Conservation (phyloP, 2,888 invertebrate species). For the Teinopalpus imperialis region DNA sequence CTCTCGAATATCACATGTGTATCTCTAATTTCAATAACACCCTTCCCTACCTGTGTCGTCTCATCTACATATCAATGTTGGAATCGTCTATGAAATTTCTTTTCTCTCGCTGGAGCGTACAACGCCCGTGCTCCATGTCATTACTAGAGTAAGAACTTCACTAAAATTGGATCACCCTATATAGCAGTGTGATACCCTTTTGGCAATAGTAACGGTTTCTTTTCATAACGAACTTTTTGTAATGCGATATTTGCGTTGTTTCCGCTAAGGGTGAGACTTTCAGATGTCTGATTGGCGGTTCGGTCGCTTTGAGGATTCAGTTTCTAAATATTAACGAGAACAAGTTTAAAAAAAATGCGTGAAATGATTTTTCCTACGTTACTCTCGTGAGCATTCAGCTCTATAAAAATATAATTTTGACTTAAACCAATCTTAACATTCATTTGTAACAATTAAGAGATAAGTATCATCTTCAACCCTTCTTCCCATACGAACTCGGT, state of each 20-base stretch:
- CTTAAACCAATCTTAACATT: constrained; percentile 4
- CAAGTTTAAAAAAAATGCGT: constrained; percentile 36
- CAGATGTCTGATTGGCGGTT: constrained; percentile 57
- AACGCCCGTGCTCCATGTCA: constrained; percentile 78
- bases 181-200: constrained; percentile 73
- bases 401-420: too few species aligned
- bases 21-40: constrained; percentile 79
- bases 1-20: constrained; percentile 69
- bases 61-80: constrained; percentile 80
- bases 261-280: constrained; percentile 72
- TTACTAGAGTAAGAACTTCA: constrained; percentile 69
- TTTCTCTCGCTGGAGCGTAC: constrained; percentile 75
- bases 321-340: constrained; percentile 51
- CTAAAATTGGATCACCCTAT: constrained; percentile 78
- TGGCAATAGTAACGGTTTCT: constrained; percentile 78
- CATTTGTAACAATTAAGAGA: constrained; percentile 79
- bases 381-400: too few species aligned
- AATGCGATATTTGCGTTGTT: constrained; percentile 76
- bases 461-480: constrained; percentile 75
- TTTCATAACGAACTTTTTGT: constrained; percentile 80
- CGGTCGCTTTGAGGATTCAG: constrained; percentile 58
- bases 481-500: constrained; percentile 71
- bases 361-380: too few species aligned
- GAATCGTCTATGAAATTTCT: constrained; percentile 71
- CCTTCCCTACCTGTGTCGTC: constrained; percentile 73